A percentile compares a stretch with the other conserved stretches of the same genome.
Evolutionary conservation across 2,797 vertebrate species (phyloP).

Genomic region (Intellagama lesueurii): DNA sequence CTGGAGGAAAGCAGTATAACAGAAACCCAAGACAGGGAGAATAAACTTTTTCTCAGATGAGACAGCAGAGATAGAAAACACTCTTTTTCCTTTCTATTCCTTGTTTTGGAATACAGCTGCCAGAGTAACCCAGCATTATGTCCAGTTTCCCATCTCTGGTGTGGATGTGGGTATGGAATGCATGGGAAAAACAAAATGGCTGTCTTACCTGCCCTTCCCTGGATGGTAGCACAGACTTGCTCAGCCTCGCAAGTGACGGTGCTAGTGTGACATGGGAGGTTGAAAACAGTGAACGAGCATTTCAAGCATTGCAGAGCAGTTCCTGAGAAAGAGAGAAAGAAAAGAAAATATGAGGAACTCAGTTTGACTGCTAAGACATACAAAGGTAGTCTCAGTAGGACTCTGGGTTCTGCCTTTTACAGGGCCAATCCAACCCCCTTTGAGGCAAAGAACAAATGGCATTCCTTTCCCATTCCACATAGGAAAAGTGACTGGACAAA

Average conservation of each 20-base stretch:
- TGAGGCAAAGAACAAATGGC: too few relatives aligned
- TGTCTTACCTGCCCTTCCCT: neutral
- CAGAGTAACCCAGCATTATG: too few relatives aligned
- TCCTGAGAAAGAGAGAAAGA: conserved; percentile 14
- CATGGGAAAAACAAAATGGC: neutral
- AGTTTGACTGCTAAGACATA: neutral
- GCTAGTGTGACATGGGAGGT: neutral
- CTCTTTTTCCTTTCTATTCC: too few relatives aligned
- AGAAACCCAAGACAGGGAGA: neutral
- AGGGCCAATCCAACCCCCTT: too few relatives aligned
- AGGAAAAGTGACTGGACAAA: too few relatives aligned
- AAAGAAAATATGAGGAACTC: neutral
- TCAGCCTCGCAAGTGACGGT: neutral
- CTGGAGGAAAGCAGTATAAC: neutral
- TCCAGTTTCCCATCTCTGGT: too few relatives aligned
- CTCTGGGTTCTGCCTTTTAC: neutral
- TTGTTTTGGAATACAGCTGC: too few relatives aligned
- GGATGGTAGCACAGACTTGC: conserved; percentile 18
- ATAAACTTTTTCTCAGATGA: neutral
- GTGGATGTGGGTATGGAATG: neutral
- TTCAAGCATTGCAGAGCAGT: conserved; percentile 22
- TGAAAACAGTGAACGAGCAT: neutral
- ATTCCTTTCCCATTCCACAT: too few relatives aligned
- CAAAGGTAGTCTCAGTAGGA: neutral
- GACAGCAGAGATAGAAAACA: neutral